A percentile compares a stretch with the other conserved stretches of the same genome.
phyloP scores from a whole-genome alignment of 2,113 vertebrate species.

The Triplophysa rosa region DNA sequence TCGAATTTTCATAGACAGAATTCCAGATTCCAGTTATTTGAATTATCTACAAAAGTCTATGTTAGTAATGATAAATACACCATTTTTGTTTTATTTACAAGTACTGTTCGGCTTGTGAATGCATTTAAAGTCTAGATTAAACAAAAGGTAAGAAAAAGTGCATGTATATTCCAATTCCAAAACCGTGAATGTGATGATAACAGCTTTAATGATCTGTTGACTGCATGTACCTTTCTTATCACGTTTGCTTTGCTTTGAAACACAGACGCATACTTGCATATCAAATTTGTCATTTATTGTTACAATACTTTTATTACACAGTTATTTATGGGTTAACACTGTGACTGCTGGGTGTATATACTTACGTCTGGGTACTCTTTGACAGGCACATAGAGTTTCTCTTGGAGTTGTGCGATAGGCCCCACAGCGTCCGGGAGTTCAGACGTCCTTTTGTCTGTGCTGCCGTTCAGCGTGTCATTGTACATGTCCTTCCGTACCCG shows the following conservation, averaged over 20 bases:
- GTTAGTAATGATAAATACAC: neutral
- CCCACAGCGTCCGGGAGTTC: slow-evolving; percentile 94
- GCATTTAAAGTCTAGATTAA: neutral
- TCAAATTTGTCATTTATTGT: too few species aligned
- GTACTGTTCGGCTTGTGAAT: neutral
- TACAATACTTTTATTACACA: neutral
- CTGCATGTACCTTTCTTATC: neutral
- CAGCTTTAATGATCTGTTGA: neutral
- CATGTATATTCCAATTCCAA: neutral
- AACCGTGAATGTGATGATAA: neutral
- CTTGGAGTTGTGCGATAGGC: slow-evolving; percentile 96
- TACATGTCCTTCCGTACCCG: slow-evolving; percentile 99
- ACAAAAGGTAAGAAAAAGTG: neutral
- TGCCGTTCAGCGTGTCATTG: slow-evolving; percentile 97
- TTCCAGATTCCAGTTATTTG: neutral
- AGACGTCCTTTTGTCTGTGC: slow-evolving; percentile 91
- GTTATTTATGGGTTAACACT: neutral
- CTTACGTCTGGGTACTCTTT: slow-evolving; percentile 99
- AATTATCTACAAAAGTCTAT: slow-evolving; percentile 3
- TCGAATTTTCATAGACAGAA: neutral
- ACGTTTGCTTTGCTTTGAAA: neutral
- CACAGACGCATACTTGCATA: neutral
- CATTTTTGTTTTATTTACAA: neutral
- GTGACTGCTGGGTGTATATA: slow-evolving; percentile 54
- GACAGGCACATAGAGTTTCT: slow-evolving; percentile 99